Evolutionary conservation across 1,140 invertebrate genomes (phyloP).

Genomic region (Wiebesia pumilae): DNA sequence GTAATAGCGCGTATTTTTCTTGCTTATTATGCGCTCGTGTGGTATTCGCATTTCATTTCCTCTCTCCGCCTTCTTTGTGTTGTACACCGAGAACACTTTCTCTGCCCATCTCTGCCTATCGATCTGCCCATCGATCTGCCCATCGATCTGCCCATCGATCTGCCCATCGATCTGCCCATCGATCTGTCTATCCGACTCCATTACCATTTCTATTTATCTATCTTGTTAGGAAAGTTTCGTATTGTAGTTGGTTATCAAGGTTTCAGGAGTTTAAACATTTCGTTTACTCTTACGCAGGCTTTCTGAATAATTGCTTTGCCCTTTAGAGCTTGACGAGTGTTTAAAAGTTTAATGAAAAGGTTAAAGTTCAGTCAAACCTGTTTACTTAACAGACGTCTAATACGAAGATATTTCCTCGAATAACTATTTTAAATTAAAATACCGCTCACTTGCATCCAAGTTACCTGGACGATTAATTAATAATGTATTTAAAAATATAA

Average conservation of each 20-base stretch:
- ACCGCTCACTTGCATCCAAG: too few species aligned
- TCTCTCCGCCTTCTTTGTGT: not conserved
- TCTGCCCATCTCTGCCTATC: not conserved
- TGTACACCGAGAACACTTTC: not conserved
- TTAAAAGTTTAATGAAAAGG: not conserved
- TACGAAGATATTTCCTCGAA: not conserved
- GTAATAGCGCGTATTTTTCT: too few species aligned
- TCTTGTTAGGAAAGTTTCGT: not conserved
- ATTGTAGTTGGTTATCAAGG: not conserved
- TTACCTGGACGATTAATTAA: too few species aligned
- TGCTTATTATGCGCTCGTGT: too few species aligned
- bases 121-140: not conserved
- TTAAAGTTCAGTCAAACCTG: not conserved
- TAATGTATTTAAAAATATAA: too few species aligned
- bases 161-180: not conserved
- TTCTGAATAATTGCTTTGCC: not conserved
- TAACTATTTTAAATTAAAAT: not conserved
- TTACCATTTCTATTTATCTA: not conserved
- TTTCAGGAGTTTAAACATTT: not conserved
- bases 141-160: too few species aligned
- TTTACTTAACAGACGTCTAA: not conserved
- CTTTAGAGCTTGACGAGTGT: not conserved
- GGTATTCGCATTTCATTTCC: too few species aligned
- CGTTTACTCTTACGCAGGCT: not conserved
- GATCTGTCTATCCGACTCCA: not conserved